Conservation (phyloP, 2,888 invertebrate species). For the Polydrusus tereticollis region DNA sequence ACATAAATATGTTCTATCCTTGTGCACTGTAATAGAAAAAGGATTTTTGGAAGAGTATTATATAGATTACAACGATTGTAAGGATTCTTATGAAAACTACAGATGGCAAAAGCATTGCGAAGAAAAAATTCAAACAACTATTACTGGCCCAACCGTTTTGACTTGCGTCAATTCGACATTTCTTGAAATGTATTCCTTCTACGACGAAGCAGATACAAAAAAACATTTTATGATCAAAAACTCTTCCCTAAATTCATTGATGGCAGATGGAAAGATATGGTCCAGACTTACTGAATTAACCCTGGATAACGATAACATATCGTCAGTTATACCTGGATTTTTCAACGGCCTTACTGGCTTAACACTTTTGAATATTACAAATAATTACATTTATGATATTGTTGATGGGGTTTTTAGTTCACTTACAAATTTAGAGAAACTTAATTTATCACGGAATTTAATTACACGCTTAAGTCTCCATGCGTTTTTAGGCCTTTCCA, state of each 20-base stretch:
- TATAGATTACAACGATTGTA: background rate
- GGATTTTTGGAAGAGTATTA: background rate
- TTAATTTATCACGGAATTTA: conserved; percentile 3
- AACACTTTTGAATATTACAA: background rate
- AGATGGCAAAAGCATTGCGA: background rate
- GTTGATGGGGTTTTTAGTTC: conserved; percentile 10
- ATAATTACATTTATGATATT: background rate
- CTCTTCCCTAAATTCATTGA: background rate
- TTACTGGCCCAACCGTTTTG: conserved; percentile 6
- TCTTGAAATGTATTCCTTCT: background rate
- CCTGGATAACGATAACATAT: background rate
- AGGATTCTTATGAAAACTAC: background rate
- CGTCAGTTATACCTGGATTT: conserved; percentile 3
- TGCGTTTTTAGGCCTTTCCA: conserved; percentile 3
- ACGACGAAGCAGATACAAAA: background rate
- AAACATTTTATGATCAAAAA: background rate
- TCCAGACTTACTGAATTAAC: background rate
- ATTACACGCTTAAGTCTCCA: background rate
- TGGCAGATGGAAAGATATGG: background rate
- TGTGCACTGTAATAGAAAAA: background rate
- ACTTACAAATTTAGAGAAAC: background rate
- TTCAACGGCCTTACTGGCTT: conserved; percentile 3
- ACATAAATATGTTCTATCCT: background rate
- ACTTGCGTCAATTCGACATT: background rate
- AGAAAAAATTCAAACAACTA: background rate